phyloP scores from a whole-genome alignment of 2,797 vertebrate genomes.

The Momotus momota region DNA sequence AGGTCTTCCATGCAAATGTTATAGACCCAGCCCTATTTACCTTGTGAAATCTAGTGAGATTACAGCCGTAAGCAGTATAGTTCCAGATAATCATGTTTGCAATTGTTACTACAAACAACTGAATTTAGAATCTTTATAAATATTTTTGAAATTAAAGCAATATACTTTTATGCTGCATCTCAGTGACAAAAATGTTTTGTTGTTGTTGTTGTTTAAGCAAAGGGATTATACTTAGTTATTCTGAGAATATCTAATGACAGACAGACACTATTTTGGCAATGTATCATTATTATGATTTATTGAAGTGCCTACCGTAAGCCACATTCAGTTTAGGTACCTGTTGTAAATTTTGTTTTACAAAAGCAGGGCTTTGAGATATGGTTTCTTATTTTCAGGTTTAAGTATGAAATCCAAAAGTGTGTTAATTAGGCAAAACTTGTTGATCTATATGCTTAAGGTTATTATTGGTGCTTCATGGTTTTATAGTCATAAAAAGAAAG shows the following conservation, averaged over 20 bases:
- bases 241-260: neutral
- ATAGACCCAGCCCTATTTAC: neutral
- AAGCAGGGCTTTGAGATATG: neutral
- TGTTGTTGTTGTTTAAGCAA: neutral
- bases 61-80: neutral
- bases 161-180: neutral
- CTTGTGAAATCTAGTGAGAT: neutral
- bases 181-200: neutral
- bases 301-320: neutral
- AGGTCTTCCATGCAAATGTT: conserved; percentile 13
- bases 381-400: conserved; percentile 44
- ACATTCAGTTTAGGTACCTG: neutral
- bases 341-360: neutral
- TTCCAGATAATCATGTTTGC: neutral
- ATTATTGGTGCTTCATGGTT: conserved; percentile 54
- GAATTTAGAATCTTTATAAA: neutral
- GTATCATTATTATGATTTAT: neutral
- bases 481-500: conserved; percentile 57
- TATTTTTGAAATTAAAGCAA: neutral
- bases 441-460: conserved; percentile 49
- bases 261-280: neutral
- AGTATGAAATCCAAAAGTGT: conserved; percentile 35
- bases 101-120: neutral
- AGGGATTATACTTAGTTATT: neutral
- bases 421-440: conserved; percentile 45